Conservation (phyloP, 37 sponge, comb jelly and placozoan species). For the Hormiphora californensis region DNA sequence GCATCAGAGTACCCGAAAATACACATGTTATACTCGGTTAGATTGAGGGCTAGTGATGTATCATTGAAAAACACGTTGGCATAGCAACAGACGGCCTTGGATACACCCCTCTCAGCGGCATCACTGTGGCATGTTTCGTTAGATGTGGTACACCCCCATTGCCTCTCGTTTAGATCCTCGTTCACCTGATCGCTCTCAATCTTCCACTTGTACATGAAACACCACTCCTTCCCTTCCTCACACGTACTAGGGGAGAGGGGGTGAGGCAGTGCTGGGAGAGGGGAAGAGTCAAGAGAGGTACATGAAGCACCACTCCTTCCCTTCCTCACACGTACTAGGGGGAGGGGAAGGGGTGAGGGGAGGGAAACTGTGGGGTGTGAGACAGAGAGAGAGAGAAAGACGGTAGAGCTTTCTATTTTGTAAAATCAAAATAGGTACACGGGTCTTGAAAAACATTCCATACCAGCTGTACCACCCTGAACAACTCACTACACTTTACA, state of each 20-base stretch:
- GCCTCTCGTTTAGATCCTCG: not conserved
- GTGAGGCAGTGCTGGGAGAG: not conserved
- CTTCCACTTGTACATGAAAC: not conserved
- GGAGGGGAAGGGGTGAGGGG: too few relatives aligned
- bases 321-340: not conserved
- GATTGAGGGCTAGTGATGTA: not conserved
- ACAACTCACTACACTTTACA: not conserved
- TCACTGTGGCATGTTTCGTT: not conserved
- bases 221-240: not conserved
- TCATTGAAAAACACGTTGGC: not conserved
- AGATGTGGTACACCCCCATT: constrained; percentile 13
- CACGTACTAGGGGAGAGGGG: not conserved
- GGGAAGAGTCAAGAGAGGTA: not conserved
- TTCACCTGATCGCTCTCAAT: not conserved
- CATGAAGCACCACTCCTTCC: not conserved
- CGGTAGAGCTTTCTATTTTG: too few relatives aligned
- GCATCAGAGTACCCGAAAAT: not conserved
- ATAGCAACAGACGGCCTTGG: not conserved
- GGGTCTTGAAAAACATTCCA: too few relatives aligned
- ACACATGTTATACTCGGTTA: not conserved
- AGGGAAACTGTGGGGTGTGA: too few relatives aligned
- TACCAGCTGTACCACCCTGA: not conserved
- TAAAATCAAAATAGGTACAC: too few relatives aligned
- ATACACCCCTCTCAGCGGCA: not conserved
- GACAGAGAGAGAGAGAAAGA: too few relatives aligned